Conservation (phyloP, 2,888 invertebrate genomes). For the Sipha maydis region DNA sequence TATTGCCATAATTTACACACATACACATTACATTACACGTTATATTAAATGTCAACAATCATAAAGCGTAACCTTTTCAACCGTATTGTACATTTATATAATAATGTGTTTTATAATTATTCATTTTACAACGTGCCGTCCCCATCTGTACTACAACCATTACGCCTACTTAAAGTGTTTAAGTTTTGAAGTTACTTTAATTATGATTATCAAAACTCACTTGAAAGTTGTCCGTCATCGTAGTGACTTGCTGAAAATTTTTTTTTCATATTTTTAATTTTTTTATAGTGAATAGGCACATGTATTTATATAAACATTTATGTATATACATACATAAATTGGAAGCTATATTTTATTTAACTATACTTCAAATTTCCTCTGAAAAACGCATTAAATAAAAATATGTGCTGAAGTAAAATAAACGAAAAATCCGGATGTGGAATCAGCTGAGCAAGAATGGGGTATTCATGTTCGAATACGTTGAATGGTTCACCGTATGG, state of each 20-base stretch:
- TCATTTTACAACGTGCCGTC: neutral
- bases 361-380: too few relatives aligned
- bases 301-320: too few relatives aligned
- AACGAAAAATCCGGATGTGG: too few relatives aligned
- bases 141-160: neutral
- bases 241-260: neutral
- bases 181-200: slow-evolving; percentile 23
- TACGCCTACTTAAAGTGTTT: neutral
- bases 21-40: neutral
- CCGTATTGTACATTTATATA: neutral
- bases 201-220: slow-evolving; percentile 20
- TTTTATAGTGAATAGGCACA: too few relatives aligned
- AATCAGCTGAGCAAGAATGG: too few relatives aligned
- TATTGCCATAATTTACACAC: slow-evolving; percentile 10
- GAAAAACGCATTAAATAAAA: too few relatives aligned
- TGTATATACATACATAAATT: too few relatives aligned
- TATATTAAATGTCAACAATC: neutral
- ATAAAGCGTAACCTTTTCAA: slow-evolving; percentile 4
- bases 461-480: too few relatives aligned
- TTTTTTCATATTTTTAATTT: too few relatives aligned
- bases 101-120: slow-evolving; percentile 4
- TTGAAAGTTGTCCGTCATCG: neutral
- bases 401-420: too few relatives aligned
- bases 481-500: too few relatives aligned
- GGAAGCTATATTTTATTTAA: too few relatives aligned